Conservation (phyloP, 2,797 vertebrate genomes). For the Darevskia mixta region DNA sequence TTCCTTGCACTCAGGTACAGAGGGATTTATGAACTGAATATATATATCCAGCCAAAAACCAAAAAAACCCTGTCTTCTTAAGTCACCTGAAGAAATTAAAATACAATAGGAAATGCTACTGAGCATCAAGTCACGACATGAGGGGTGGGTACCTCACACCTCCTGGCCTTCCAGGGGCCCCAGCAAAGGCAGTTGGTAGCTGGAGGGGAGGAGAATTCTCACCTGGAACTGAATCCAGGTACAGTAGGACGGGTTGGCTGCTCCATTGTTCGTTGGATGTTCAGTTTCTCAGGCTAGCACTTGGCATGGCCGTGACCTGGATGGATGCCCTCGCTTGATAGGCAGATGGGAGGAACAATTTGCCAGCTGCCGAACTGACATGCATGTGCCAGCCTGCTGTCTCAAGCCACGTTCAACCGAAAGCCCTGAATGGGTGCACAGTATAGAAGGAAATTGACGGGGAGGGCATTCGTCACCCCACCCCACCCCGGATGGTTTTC, state of each 20-base stretch:
- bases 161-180: not conserved
- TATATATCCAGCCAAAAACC: not conserved
- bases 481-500: not conserved
- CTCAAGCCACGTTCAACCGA: constrained; percentile 46
- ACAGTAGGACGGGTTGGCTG: fast-evolving
- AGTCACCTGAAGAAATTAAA: not conserved
- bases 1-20: too few species aligned
- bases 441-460: too few species aligned
- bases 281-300: fast-evolving
- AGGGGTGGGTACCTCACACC: not conserved
- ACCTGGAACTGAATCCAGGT: not conserved
- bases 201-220: not conserved
- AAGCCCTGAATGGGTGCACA: constrained; percentile 7
- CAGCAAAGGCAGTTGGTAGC: not conserved
- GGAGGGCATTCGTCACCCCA: not conserved
- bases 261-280: not conserved
- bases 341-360: not conserved
- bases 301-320: fast-evolving
- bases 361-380: not conserved
- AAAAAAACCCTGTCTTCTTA: not conserved
- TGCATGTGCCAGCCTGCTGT: constrained; percentile 36
- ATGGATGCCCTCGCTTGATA: not conserved
- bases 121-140: not conserved
- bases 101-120: not conserved
- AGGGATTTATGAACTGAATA: too few species aligned